These are phyloP conservation scores for Volucella zonaria DNA, from an alignment of 2,888 invertebrate genomes.

Conservation along the genomic window DNA sequence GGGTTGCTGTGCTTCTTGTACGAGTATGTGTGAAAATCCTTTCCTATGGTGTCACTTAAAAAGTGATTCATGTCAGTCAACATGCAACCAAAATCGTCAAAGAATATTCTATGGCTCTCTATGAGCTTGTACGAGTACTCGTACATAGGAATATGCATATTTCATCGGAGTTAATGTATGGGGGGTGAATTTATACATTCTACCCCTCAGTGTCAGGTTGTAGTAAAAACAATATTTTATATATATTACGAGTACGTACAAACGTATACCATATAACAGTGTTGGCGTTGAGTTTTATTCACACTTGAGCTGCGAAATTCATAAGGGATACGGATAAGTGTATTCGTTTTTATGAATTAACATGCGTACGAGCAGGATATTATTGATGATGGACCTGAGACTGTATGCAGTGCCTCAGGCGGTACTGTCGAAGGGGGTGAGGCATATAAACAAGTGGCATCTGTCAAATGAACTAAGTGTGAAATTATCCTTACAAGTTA, in stretches of 20 bases:
- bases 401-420: constrained; percentile 39
- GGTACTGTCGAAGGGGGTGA: constrained; percentile 55
- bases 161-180: constrained; percentile 32
- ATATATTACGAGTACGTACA: neutral
- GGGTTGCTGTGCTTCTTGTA: constrained; percentile 11
- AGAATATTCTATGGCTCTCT: constrained; percentile 64
- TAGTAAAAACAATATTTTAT: constrained; percentile 62
- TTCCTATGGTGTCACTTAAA: constrained; percentile 78
- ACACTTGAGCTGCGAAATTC: constrained; percentile 67
- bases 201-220: constrained; percentile 37
- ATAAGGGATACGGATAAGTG: constrained; percentile 46
- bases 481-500: constrained; percentile 77
- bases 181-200: constrained; percentile 40
- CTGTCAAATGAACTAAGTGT: constrained; percentile 78
- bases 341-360: constrained; percentile 69
- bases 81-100: constrained; percentile 75
- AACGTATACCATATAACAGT: neutral
- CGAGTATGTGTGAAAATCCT: constrained; percentile 60
- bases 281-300: constrained; percentile 70
- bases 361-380: constrained; percentile 67
- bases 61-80: constrained; percentile 79
- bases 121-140: too few species aligned
- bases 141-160: constrained; percentile 41
- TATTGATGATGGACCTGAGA: constrained; percentile 57
- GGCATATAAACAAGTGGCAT: constrained; percentile 77